Percentiles rank a stretch among this genome's conserved stretches.
phyloP scores from a whole-genome alignment of 2,888 invertebrate genomes.

The Cosmorhoe ocellata region DNA sequence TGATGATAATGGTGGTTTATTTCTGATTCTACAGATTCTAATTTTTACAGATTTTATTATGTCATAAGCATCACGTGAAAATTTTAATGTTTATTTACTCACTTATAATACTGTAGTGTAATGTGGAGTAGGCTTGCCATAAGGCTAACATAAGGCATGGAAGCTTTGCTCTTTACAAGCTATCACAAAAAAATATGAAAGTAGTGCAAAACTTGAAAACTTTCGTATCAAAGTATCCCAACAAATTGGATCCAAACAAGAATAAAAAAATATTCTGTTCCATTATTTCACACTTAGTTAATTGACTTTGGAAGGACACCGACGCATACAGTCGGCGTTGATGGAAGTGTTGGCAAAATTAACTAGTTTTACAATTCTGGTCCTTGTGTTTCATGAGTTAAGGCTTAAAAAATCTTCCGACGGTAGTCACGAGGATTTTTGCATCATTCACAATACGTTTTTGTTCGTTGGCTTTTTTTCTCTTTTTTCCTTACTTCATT shows the following conservation, averaged over 20 bases:
- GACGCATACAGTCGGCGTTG: slow-evolving; percentile 40
- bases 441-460: slow-evolving; percentile 48
- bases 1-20: too few relatives aligned
- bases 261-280: slow-evolving; percentile 35
- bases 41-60: too few relatives aligned
- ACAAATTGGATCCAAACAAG: slow-evolving; percentile 10
- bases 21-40: too few relatives aligned
- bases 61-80: too few relatives aligned
- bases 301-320: slow-evolving; percentile 50
- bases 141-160: too few relatives aligned
- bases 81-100: too few relatives aligned
- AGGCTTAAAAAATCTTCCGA: slow-evolving; percentile 12
- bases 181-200: too few relatives aligned
- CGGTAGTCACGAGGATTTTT: slow-evolving; percentile 40
- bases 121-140: too few relatives aligned
- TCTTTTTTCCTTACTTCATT: slow-evolving; percentile 40
- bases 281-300: slow-evolving; percentile 64
- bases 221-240: neutral
- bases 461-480: slow-evolving; percentile 30
- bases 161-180: too few relatives aligned
- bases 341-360: slow-evolving; percentile 41
- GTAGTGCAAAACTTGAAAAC: too few relatives aligned
- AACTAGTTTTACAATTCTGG: slow-evolving; percentile 23
- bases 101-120: too few relatives aligned
- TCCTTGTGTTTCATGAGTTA: neutral